A percentile compares a stretch with the other conserved stretches of the same genome.
Conservation (phyloP, 2,797 vertebrate genomes). For the Falco peregrinus region DNA sequence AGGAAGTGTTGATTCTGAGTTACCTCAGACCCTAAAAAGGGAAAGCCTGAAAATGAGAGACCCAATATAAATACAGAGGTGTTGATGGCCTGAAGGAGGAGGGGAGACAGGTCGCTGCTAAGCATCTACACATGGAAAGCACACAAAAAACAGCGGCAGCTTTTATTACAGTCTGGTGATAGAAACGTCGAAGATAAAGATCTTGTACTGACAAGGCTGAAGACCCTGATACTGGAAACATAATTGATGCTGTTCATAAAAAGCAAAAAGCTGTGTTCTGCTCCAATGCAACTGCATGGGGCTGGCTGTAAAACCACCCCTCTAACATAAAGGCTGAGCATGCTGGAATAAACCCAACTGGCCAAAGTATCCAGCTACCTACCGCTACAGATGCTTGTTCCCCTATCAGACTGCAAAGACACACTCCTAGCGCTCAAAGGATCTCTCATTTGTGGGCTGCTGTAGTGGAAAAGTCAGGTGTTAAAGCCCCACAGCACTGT, state of each 20-base stretch:
- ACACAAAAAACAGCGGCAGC: not conserved
- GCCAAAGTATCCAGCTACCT: not conserved
- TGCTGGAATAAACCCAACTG: rapidly evolving
- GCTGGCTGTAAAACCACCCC: not conserved
- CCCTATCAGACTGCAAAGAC: not conserved
- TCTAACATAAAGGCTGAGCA: not conserved
- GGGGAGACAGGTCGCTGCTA: not conserved
- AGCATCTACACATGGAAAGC: not conserved
- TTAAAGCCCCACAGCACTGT: not conserved
- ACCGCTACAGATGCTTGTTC: not conserved
- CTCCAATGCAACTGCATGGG: not conserved
- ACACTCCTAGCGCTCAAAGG: not conserved
- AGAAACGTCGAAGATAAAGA: not conserved
- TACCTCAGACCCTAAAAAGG: constrained; percentile 11
- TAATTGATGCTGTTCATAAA: not conserved
- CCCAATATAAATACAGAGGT: not conserved
- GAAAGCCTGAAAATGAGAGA: constrained; percentile 29
- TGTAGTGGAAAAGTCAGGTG: not conserved
- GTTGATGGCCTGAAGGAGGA: not conserved
- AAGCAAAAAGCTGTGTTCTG: not conserved
- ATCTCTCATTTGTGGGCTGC: not conserved
- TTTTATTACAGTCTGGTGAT: not conserved
- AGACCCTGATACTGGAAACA: not conserved
- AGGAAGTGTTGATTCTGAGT: not conserved
- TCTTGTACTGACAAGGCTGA: not conserved